Evolutionary conservation across 2,113 vertebrate genomes (phyloP).

Genomic region (Neodontobutis hainanensis): DNA sequence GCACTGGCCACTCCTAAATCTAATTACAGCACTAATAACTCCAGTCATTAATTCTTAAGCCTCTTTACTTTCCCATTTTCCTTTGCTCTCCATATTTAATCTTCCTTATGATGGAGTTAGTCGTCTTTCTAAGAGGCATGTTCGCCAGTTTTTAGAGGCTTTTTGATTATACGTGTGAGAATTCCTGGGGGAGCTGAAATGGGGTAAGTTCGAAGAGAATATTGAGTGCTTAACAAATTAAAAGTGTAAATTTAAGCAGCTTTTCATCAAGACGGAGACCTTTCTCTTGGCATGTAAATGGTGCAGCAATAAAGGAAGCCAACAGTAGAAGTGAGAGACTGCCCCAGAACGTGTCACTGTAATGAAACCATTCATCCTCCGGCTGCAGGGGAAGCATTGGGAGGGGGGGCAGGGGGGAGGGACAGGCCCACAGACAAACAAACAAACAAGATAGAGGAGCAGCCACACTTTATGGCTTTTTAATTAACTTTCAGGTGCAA

Average conservation of each 20-base stretch:
- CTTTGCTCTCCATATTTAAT: constrained; percentile 73
- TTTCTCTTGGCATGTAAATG: constrained; percentile 69
- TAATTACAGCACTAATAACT: constrained; percentile 78
- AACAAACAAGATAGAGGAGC: constrained; percentile 57
- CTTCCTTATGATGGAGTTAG: constrained; percentile 66
- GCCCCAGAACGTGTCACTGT: constrained; percentile 67
- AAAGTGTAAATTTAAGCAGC: constrained; percentile 65
- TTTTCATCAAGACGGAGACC: constrained; percentile 58
- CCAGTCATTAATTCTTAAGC: constrained; percentile 79
- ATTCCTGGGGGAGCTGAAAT: constrained; percentile 6
- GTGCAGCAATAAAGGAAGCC: constrained; percentile 62
- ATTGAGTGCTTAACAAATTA: constrained; percentile 68
- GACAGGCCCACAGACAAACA: constrained; percentile 60
- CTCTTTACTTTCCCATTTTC: constrained; percentile 77
- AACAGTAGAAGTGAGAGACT: constrained; percentile 57
- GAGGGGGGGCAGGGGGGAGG: constrained; percentile 26
- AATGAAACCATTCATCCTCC: constrained; percentile 75
- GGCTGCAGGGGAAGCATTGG: constrained; percentile 33
- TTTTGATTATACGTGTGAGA: constrained; percentile 6
- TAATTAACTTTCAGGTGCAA: constrained; percentile 71
- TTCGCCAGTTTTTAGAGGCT: constrained; percentile 16
- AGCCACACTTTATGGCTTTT: constrained; percentile 58
- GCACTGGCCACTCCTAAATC: constrained; percentile 71
- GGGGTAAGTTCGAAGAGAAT: constrained; percentile 47
- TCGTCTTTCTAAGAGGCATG: constrained; percentile 44